Percentiles rank a stretch among this genome's conserved stretches.
Evolutionary conservation across 2,797 vertebrate species (phyloP).

Genomic region (Syngnathus rostellatus): DNA sequence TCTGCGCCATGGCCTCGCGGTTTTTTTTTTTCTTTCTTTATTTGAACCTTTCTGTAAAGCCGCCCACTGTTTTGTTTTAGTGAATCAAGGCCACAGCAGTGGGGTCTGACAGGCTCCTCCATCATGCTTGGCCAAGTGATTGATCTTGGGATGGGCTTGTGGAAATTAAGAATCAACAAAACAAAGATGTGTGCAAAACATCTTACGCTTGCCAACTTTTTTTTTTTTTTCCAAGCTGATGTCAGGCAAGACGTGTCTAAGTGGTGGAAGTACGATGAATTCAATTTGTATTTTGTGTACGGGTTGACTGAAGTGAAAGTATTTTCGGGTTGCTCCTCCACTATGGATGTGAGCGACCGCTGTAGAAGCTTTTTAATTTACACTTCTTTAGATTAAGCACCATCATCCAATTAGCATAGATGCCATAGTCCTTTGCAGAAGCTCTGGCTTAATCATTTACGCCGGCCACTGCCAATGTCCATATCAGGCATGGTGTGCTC

Average conservation of each 20-base stretch:
- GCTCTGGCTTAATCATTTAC: slow-evolving; percentile 59
- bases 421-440: slow-evolving; percentile 47
- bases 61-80: slow-evolving; percentile 54
- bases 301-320: slow-evolving; percentile 33
- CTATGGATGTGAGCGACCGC: slow-evolving; percentile 39
- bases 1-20: slow-evolving; percentile 39
- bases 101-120: slow-evolving; percentile 63
- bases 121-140: slow-evolving; percentile 62
- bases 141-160: slow-evolving; percentile 59
- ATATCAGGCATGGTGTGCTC: slow-evolving; percentile 42
- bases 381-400: slow-evolving; percentile 56
- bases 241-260: slow-evolving; percentile 18
- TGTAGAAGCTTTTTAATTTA: slow-evolving; percentile 51
- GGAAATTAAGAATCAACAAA: slow-evolving; percentile 52
- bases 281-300: slow-evolving; percentile 17
- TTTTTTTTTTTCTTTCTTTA: slow-evolving; percentile 13
- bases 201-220: slow-evolving; percentile 1
- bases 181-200: slow-evolving; percentile 4
- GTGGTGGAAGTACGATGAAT: slow-evolving; percentile 27
- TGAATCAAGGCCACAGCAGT: slow-evolving; percentile 64
- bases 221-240: neutral
- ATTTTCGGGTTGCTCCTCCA: slow-evolving; percentile 24
- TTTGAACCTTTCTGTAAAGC: slow-evolving; percentile 40
- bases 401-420: slow-evolving; percentile 57
- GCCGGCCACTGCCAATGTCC: slow-evolving; percentile 38